Evolutionary conservation across 2,888 invertebrate species (phyloP), one percentile per base, ranked within the genome.

Genomic region (Epirrhoe tristata): DNA sequence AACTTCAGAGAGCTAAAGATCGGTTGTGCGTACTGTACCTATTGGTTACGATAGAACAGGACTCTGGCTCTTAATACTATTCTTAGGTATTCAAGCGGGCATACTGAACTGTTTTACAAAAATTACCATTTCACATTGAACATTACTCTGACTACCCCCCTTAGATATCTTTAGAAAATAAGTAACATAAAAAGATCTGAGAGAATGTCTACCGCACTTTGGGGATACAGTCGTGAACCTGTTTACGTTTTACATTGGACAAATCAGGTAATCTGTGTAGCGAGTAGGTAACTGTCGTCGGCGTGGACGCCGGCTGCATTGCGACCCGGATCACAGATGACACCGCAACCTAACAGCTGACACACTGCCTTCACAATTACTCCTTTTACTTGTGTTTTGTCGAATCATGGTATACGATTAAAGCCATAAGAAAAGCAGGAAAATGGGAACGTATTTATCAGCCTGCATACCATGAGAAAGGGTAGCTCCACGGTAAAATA

Each of bases 261-360:
- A 36, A 36, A 10, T 36, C 36, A 43, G 14, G 17, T 54, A 36
- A 54, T 54, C 34, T 24, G 34, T 54, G 32, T 14, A 54, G 54
- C 36, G 36, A 52, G 34, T 57, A 43, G 16, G 32, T 66, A 61
- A 50, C 64, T 50, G 43, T 59, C 24, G 31, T 34, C 53, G 24
- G 43, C 53, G 55, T 52, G 51, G 24, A 55, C 56, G 52, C 48
- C 39, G 64, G 75, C 72, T 75, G 76, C 66, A 77, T 14, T 57
- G 67, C 87, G 91, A 91, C 91, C 91, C 90, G 91, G 91, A 91
- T 91, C 86, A 84, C 85, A 82, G 86, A 84, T 81, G 82, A 82
- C 85, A 81, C 82, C 77, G 80, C 79, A n/a, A n/a, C n/a, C n/a
- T 75, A 68, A 46, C 59, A 72, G 83, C 79, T 85, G 84, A 85